Percentiles rank a stretch among this genome's conserved stretches.
Evolutionary conservation across 2,888 invertebrate species (phyloP).

Genomic region (Octonoba sinensis): DNA sequence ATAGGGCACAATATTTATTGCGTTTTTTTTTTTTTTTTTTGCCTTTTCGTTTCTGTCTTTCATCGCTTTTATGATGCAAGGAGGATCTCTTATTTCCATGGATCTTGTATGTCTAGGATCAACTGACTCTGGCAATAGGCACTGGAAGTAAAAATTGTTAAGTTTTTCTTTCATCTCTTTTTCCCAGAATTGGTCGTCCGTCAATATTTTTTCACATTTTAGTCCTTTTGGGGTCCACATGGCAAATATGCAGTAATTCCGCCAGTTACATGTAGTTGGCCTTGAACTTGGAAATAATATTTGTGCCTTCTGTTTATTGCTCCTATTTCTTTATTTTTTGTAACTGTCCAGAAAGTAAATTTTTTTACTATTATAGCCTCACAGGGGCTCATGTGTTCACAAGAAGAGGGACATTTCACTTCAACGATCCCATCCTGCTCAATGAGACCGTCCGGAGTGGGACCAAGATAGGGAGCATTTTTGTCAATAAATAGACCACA

Average conservation of each 20-base stretch:
- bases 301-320: background rate
- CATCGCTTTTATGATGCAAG: background rate
- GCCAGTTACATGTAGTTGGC: background rate
- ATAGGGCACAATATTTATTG: too few relatives aligned
- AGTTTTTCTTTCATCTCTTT: background rate
- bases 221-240: background rate
- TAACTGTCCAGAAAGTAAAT: background rate
- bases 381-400: background rate
- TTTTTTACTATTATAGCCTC: background rate
- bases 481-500: background rate
- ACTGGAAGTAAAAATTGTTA: background rate
- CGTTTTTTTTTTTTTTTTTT: background rate
- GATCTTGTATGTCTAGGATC: slow-evolving; percentile 10
- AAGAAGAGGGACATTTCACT: background rate
- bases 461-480: background rate
- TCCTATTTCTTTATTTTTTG: background rate
- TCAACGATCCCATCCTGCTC: background rate
- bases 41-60: background rate
- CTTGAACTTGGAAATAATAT: background rate
- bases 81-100: slow-evolving; percentile 13
- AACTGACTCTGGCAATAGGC: slow-evolving; percentile 6
- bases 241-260: background rate
- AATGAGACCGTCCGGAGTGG: background rate
- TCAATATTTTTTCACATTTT: background rate
- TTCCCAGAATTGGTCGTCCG: background rate